A percentile compares a stretch with the other conserved stretches of the same genome.
Conservation (phyloP, 1,140 invertebrate species). For the Pachyrhynchus sulphureomaculatus region DNA sequence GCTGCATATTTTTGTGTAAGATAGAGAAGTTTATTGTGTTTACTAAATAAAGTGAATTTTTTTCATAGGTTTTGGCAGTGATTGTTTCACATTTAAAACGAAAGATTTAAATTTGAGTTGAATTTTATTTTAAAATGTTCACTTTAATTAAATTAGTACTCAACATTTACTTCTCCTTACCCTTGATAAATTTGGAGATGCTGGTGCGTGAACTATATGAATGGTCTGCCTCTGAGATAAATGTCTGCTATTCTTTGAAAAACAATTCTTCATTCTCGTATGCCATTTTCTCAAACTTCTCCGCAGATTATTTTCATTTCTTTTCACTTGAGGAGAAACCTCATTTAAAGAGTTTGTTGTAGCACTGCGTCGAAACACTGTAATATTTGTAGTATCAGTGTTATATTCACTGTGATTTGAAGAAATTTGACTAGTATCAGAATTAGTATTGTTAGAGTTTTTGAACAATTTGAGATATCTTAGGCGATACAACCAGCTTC, state of each 20-base stretch:
- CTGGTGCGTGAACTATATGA: constrained; percentile 3
- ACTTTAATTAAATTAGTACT: no score
- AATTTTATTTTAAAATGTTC: no score
- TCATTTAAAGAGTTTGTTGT: not conserved
- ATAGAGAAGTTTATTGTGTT: no score
- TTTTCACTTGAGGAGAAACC: not conserved
- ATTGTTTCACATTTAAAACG: no score
- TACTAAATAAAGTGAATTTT: no score
- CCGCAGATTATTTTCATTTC: not conserved
- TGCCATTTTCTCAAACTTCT: constrained; percentile 1
- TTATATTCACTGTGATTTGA: not conserved
- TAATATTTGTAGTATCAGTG: not conserved
- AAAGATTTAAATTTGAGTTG: no score
- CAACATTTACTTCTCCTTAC: not conserved
- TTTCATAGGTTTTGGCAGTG: no score
- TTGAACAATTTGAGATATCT: not conserved
- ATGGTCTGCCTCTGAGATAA: not conserved
- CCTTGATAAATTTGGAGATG: not conserved
- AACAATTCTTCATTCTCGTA: constrained; percentile 1
- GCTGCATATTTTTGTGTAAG: no score
- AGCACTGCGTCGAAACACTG: not conserved
- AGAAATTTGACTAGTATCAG: not conserved
- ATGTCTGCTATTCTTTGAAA: not conserved
- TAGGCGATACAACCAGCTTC: not conserved
- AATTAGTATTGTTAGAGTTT: not conserved